Conservation (phyloP, 2,888 invertebrate genomes). For the Oxystoma pomonae region DNA sequence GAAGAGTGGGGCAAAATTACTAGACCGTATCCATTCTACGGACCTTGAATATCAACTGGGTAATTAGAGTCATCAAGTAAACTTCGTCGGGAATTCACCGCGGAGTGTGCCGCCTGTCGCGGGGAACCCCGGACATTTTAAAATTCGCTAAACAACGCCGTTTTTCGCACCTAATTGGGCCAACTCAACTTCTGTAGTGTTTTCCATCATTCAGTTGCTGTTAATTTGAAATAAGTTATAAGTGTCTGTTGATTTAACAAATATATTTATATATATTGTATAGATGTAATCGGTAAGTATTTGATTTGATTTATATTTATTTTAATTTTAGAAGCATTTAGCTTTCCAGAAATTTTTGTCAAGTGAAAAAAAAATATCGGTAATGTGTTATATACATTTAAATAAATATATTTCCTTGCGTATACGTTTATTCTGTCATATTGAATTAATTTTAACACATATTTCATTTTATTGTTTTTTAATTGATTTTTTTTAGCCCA, state of each 20-base stretch:
- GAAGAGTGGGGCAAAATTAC: too few species aligned
- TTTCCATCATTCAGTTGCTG: neutral
- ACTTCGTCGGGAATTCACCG: neutral
- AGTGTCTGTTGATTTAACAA: neutral
- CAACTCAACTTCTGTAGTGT: neutral
- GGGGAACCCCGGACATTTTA: neutral
- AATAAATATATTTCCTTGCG: neutral
- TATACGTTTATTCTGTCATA: neutral
- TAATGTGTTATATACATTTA: neutral
- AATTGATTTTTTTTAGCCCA: neutral
- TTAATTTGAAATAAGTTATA: neutral
- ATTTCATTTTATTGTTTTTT: neutral
- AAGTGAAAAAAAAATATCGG: neutral
- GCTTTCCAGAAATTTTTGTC: neutral
- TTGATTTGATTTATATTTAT: neutral
- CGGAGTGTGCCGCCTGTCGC: constrained; percentile 1
- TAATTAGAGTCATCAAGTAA: constrained; percentile 1
- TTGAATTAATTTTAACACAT: neutral
- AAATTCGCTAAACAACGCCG: constrained; percentile 1
- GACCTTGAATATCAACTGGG: too few species aligned
- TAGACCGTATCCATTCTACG: too few species aligned
- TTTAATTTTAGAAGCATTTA: neutral
- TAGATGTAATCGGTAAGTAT: neutral
- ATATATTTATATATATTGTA: constrained; percentile 1
- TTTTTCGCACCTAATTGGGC: neutral